Conservation (phyloP, 2,888 invertebrate genomes). For the Hipparchia semele region DNA sequence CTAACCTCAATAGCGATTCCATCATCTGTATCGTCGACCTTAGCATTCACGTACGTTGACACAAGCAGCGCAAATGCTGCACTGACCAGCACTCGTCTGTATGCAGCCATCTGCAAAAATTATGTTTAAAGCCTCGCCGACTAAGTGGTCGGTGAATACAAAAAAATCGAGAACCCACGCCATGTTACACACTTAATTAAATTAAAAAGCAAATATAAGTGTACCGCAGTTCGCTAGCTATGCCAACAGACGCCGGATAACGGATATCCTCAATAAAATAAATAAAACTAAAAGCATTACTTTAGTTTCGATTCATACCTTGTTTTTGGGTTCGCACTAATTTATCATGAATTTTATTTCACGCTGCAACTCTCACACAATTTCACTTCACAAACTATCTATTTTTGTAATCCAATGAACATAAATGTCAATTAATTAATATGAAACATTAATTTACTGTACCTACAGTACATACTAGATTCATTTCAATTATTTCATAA, state of each 20-base stretch:
- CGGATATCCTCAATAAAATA: slow-evolving; percentile 72
- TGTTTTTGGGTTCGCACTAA: slow-evolving; percentile 5
- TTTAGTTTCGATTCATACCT: slow-evolving; percentile 4
- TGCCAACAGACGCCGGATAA: slow-evolving; percentile 55
- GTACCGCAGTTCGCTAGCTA: slow-evolving; percentile 12
- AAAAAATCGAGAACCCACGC: slow-evolving; percentile 22
- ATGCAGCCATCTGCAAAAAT: slow-evolving; percentile 71
- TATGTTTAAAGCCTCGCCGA: background rate
- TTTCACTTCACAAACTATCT: background rate
- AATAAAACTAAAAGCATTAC: slow-evolving; percentile 36
- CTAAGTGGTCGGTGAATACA: background rate
- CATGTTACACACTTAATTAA: slow-evolving; percentile 51
- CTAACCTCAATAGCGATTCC: slow-evolving; percentile 74
- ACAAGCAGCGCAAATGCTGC: slow-evolving; percentile 60
- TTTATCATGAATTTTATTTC: slow-evolving; percentile 11
- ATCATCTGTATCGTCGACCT: slow-evolving; percentile 59
- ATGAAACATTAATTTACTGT: background rate
- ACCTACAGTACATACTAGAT: too few relatives aligned
- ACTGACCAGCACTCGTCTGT: slow-evolving; percentile 56
- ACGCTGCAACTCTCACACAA: background rate
- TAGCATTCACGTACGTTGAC: slow-evolving; percentile 50
- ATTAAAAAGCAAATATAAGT: slow-evolving; percentile 50
- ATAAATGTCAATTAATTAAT: background rate
- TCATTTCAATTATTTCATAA: too few relatives aligned
- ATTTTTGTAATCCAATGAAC: background rate